Base-by-base conservation (phyloP, 2,888 invertebrate species). In the Oxytorus armatus region DNA sequence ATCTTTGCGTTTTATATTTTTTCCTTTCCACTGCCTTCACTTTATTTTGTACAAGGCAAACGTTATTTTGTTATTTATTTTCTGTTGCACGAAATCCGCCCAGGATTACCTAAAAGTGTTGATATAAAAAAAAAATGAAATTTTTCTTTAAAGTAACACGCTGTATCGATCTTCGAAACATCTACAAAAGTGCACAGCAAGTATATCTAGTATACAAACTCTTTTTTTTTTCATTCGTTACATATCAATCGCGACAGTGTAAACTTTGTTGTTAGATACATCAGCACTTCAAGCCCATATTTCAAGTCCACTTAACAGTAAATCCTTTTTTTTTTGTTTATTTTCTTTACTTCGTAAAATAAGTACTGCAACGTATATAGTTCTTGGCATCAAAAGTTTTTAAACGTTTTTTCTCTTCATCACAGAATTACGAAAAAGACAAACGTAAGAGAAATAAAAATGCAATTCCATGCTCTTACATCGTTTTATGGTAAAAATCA, bases 111-210 rank as follows among this genome's bases (percentile, higher is more conserved):
- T 29, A 11, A 59, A 53, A 21, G 59, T 69, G 53, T 39, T 61
- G 23, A 4, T 2, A n/a, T 59, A 29, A 2, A 51, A 44, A 16
- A 68, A 55, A 47, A 16, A 61, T 42, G n/a, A 39, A 76, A 53
- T 10, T 44, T 47, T 16, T 57, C 3, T 47, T 10, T n/a, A 53
- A 33, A 51, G 23, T 57, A n/a, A 59, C 59, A 47, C 33, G 49
- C 49, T 25, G 8, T 14, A 49, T 39, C 0, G 51, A 59, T 68
- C 70, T 29, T 81, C 72, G 74, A 69, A 74, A 82, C 82, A 79
- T 78, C 73, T 80, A 77, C 79, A 63, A 3, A 57, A 57, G 36
- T 16, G 7, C 8, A 16, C 5, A 36, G 23, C 33, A 5, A n/a
- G 16, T 10, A 57, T 57, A 33, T 33, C 29, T 5, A 5, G 29